Percentiles rank a stretch among this genome's conserved stretches.
Evolutionary conservation across 2,113 vertebrate species (phyloP).

Genomic region (Nannobrachium achirus): DNA sequence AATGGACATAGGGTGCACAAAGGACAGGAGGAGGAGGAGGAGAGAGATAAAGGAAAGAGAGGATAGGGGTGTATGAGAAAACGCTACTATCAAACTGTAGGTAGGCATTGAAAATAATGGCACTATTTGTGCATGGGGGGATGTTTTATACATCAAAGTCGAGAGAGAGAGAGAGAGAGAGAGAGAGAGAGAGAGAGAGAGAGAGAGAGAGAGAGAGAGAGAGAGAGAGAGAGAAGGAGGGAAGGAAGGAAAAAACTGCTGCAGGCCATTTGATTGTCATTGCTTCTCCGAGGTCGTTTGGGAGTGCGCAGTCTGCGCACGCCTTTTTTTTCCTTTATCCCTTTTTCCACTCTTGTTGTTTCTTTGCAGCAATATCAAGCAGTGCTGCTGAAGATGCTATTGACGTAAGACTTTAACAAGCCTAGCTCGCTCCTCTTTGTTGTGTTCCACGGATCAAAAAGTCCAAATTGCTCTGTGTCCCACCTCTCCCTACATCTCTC

Average conservation of each 20-base stretch:
- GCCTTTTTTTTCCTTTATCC: slow-evolving; percentile 65
- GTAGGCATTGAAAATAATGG: slow-evolving; percentile 73
- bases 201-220: slow-evolving; percentile 11
- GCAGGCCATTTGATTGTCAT: slow-evolving; percentile 77
- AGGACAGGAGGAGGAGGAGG: neutral
- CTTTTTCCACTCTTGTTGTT: slow-evolving; percentile 56
- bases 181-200: slow-evolving; percentile 42
- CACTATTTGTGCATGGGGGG: slow-evolving; percentile 74
- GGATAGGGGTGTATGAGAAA: neutral
- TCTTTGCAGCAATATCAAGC: slow-evolving; percentile 60
- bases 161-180: slow-evolving; percentile 46
- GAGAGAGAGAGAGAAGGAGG: slow-evolving; percentile 38
- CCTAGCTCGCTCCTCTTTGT: slow-evolving; percentile 64
- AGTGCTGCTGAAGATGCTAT: slow-evolving; percentile 59
- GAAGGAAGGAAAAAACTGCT: slow-evolving; percentile 52
- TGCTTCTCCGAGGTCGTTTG: slow-evolving; percentile 74
- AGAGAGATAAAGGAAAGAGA: neutral
- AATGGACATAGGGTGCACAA: slow-evolving; percentile 32
- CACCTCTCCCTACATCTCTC: slow-evolving; percentile 53
- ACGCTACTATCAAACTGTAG: slow-evolving; percentile 31
- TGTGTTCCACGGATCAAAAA: slow-evolving; percentile 71
- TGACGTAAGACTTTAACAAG: slow-evolving; percentile 70
- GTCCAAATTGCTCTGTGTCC: slow-evolving; percentile 70
- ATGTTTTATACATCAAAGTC: slow-evolving; percentile 81
- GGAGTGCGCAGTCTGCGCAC: slow-evolving; percentile 42